Base-by-base conservation (phyloP, 1,140 invertebrate genomes). In the Paraescarpia echinospica region DNA sequence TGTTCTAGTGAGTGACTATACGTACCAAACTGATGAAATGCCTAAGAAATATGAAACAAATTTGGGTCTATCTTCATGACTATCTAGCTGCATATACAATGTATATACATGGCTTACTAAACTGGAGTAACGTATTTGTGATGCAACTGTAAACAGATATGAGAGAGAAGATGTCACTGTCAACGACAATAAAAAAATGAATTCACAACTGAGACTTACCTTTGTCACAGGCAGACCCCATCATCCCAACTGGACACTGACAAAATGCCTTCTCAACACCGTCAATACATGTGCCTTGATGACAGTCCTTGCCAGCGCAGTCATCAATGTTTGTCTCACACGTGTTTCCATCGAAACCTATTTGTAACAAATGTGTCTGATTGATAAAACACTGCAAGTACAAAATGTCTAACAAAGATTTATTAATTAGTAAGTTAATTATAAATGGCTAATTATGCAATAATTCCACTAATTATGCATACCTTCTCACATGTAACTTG, bases 261-360 rank as follows among this genome's bases (percentile, higher is more conserved):
- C 94, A 94, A 22, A 89, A 77, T 59, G 90, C 92, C 34, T 91
- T 33, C 59, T 33, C 48, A 89, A 92, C 51, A 34, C 93, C 93
- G 88, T 93, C 93, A 5, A 93, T 34, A 94, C 98, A 99, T 18
- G 98, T 97, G 0, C 98, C 98, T 18, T 33, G 8, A 59, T 48
- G 8, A 94, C 98, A 99, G 0, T 98, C 98, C 0, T 97, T 98
- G 94, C 97, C 98, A 6, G 98, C 97, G 95, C 98, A 99, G 94
- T 99, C 98, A 95, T 99, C 98, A 94, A 99, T 98, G 96, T 99
- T 99, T 94, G 98, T 97, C 33, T 91, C 92, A 91, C 92, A 93
- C 0, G 6, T 6, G 31, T 9, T 4, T 91, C 92, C 92, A 27
- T 90, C 91, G 90, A 91, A 93, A 8, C 59, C 51, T 14, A 33